Conservation (phyloP, 2,888 invertebrate species). For the Hyposoter didymator region DNA sequence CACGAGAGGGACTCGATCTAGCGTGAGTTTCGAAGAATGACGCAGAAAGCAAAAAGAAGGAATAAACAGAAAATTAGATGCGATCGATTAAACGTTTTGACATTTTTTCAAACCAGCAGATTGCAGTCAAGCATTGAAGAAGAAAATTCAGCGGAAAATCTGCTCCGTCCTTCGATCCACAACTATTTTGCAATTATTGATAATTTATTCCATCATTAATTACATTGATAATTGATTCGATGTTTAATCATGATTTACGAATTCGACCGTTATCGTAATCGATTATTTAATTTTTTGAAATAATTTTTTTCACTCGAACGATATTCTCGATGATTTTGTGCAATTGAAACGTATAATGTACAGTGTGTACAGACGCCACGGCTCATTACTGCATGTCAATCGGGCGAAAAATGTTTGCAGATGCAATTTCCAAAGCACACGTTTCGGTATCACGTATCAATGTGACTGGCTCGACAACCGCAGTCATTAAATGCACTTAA, state of each 20-base stretch:
- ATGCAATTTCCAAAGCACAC: constrained; percentile 2
- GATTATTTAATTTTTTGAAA: neutral
- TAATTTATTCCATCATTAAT: neutral
- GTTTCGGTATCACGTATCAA: neutral
- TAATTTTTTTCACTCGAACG: neutral
- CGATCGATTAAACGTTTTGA: neutral
- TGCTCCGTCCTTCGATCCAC: no score
- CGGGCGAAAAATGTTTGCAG: constrained; percentile 10
- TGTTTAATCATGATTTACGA: neutral
- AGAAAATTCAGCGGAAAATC: no score
- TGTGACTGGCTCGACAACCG: neutral
- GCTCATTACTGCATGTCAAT: constrained; percentile 3
- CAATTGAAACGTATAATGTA: neutral
- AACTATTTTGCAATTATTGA: neutral
- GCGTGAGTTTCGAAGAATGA: no score
- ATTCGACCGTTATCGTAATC: neutral
- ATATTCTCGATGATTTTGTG: neutral
- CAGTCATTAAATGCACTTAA: constrained; percentile 21
- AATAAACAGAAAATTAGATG: neutral
- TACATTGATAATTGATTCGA: neutral
- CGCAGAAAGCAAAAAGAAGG: neutral
- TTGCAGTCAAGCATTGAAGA: no score
- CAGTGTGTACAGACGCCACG: neutral
- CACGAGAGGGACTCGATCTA: neutral
- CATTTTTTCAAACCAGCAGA: neutral